These are phyloP conservation scores for Mycalesis mineus DNA, from an alignment of 2,888 invertebrate genomes.

Conservation along the genomic window DNA sequence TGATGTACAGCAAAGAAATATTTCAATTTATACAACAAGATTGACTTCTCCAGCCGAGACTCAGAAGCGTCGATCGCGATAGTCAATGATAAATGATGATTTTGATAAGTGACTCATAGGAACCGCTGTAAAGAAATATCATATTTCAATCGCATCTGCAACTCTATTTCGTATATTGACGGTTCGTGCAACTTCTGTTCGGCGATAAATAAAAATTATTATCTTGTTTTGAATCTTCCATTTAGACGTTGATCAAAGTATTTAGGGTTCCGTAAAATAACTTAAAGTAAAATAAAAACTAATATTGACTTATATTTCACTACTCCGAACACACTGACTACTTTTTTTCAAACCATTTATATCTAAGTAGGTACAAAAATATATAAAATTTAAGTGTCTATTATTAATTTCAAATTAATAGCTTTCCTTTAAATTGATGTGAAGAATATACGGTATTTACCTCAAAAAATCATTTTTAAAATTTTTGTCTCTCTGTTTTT, in stretches of 20 bases:
- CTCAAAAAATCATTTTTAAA: too few species aligned
- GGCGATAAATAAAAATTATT: constrained; percentile 33
- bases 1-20: constrained; percentile 26
- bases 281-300: neutral
- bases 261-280: neutral
- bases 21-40: constrained; percentile 42
- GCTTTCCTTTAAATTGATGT: too few species aligned
- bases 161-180: constrained; percentile 40
- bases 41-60: constrained; percentile 51
- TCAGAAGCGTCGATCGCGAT: constrained; percentile 54
- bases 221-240: constrained; percentile 23
- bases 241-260: constrained; percentile 7
- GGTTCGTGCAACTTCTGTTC: constrained; percentile 37
- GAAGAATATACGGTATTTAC: too few species aligned
- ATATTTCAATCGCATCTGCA: constrained; percentile 48
- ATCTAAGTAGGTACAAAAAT: too few species aligned
- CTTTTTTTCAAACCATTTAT: too few species aligned
- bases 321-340: too few species aligned
- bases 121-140: constrained; percentile 43
- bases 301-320: too few species aligned
- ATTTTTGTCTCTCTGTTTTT: too few species aligned
- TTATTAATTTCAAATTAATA: too few species aligned
- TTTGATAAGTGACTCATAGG: constrained; percentile 45
- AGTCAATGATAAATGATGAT: constrained; percentile 64
- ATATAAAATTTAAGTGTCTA: too few species aligned